Evolutionary conservation across 1,140 invertebrate species (phyloP), one percentile per base, ranked within the genome.

Genomic region (Pseudoatta argentina): DNA sequence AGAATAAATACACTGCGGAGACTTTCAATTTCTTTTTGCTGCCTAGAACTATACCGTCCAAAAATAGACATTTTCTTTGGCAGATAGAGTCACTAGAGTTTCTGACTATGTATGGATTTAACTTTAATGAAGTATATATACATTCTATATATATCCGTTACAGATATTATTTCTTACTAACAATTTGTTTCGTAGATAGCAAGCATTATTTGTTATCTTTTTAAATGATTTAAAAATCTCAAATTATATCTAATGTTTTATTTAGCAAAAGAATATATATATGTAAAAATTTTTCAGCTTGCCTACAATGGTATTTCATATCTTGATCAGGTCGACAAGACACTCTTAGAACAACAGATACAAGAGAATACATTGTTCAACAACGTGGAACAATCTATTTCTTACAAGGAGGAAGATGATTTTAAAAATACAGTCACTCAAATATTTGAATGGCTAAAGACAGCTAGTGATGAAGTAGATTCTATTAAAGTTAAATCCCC

Each of bases 51-150:
- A 95, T 97, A 93, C 96, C 96, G 4, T 94, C 94, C 69, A 93
- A 96, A 55, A 96, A 97, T 89, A 95, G 96, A 85, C 93, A 94
- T 14, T 97, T 97, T 91, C 92, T 96, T 3, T 97, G 96, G 92
- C 97, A 97, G 94, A 94, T 96, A 12, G 95, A 96, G 2, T 95
- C 96, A 21, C 87, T 97, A 3, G 95, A 96, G 78, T 98, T 98
- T 93, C 93, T 98, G 7, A 94, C 95, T 88, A 93, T 92, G 71
- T 94, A 97, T 92, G 96, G 96, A 39, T 97, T 98, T 95, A 96
- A 98, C 93, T 98, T 97, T 92, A 97, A 97, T 93, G 97, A 97
- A 96, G 97, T 97, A 96, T 85, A n/a, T 44, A 27, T 10, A 12
- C 16, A 72, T 16, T 72, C 3, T 3, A 39, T 67, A 14, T 44